These are phyloP conservation scores for Bemisia tabaci DNA, from an alignment of 1,140 invertebrate genomes.

Conservation along the genomic window DNA sequence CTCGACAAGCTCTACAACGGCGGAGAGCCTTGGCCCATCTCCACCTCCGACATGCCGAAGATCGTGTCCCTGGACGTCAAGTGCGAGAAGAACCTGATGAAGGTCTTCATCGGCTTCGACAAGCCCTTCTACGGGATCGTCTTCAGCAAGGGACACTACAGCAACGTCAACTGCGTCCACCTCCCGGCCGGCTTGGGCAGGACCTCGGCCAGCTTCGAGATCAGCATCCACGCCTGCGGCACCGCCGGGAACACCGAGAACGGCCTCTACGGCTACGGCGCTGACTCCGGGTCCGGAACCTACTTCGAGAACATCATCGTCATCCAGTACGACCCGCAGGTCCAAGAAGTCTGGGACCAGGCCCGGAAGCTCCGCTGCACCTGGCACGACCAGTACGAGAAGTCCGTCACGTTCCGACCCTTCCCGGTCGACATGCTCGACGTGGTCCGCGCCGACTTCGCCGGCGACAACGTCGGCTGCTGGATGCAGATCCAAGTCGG, in stretches of 20 bases:
- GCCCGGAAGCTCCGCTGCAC: constrained; percentile 76
- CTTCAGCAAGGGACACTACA: constrained; percentile 77
- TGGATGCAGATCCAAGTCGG: constrained; percentile 95
- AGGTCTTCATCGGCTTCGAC: constrained; percentile 88
- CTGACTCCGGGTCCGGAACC: constrained; percentile 72
- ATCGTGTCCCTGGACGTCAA: constrained; percentile 86
- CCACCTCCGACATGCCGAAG: constrained; percentile 72
- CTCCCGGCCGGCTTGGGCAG: constrained; percentile 78
- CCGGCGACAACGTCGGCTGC: constrained; percentile 86
- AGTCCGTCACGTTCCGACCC: constrained; percentile 81
- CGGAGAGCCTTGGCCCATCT: constrained; percentile 70
- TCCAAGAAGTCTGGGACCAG: constrained; percentile 60
- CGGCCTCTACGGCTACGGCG: constrained; percentile 45
- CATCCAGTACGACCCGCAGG: constrained; percentile 86
- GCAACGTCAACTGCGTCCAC: constrained; percentile 80
- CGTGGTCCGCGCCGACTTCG: constrained; percentile 84
- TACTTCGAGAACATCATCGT: constrained; percentile 93
- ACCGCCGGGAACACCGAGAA: constrained; percentile 73
- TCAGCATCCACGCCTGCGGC: constrained; percentile 79
- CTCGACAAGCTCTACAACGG: constrained; percentile 35
- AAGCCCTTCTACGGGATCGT: constrained; percentile 91
- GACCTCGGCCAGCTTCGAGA: constrained; percentile 78
- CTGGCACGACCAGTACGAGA: constrained; percentile 92
- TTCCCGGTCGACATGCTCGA: constrained; percentile 91
- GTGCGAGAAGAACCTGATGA: constrained; percentile 90